phyloP scores from a whole-genome alignment of 2,113 vertebrate genomes.

The Peucedramus taeniatus region DNA sequence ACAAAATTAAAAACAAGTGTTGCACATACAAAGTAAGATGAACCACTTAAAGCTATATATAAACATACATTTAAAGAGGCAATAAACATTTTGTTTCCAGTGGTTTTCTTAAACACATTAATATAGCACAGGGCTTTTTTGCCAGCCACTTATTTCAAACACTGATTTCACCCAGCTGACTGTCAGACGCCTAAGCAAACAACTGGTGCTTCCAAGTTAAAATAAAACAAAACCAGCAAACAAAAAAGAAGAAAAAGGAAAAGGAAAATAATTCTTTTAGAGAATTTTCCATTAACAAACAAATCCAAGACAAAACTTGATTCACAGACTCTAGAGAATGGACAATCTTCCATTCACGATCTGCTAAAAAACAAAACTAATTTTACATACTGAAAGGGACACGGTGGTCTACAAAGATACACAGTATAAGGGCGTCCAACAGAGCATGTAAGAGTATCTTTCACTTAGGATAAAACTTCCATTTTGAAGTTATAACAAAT shows the following conservation, averaged over 20 bases:
- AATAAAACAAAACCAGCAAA: background rate
- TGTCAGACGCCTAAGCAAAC: background rate
- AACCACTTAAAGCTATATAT: constrained; percentile 32
- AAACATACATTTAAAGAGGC: background rate
- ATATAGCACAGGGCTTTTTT: constrained; percentile 24
- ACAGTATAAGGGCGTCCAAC: background rate
- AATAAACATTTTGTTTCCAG: constrained; percentile 46
- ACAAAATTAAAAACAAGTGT: constrained; percentile 36
- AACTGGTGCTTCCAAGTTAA: background rate
- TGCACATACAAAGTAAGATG: background rate
- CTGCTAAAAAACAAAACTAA: background rate
- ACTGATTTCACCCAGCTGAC: constrained; percentile 12
- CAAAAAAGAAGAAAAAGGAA: background rate
- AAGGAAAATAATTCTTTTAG: background rate
- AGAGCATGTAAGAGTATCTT: background rate
- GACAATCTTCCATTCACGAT: background rate
- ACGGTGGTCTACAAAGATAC: background rate
- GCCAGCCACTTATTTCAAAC: constrained; percentile 4
- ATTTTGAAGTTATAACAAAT: constrained; percentile 6
- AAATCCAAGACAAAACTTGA: background rate
- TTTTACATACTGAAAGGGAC: background rate
- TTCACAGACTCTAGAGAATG: background rate
- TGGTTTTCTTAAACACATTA: constrained; percentile 48
- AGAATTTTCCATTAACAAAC: background rate
- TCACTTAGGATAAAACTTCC: background rate